Percentiles rank a stretch among this genome's conserved stretches.
phyloP scores from a whole-genome alignment of 2,888 invertebrate species.

The Serripes groenlandicus region DNA sequence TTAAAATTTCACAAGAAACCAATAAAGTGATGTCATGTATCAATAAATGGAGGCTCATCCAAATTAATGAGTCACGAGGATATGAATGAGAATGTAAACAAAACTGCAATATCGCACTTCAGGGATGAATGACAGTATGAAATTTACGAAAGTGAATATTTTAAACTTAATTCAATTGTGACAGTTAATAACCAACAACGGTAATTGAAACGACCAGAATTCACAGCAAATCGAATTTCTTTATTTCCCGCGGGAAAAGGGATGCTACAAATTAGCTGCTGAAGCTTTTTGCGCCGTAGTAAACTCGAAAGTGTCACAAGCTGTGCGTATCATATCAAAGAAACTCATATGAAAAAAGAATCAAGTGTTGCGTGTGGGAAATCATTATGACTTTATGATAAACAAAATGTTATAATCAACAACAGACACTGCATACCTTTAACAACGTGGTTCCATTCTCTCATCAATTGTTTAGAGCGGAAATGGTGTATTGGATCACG shows the following conservation, averaged over 20 bases:
- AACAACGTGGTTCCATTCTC: conserved; percentile 61
- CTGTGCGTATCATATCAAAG: no score
- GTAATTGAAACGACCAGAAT: background rate
- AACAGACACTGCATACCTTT: background rate
- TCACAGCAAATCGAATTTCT: background rate
- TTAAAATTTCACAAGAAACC: no score
- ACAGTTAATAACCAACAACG: no score
- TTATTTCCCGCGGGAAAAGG: conserved; percentile 35
- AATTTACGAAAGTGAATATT: no score
- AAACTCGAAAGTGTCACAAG: no score
- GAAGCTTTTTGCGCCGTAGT: conserved; percentile 9
- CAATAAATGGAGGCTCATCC: background rate
- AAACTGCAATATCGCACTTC: background rate
- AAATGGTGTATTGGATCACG: conserved; percentile 64
- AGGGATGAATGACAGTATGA: no score
- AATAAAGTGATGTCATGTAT: background rate
- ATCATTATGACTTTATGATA: no score
- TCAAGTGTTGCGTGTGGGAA: no score
- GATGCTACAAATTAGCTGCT: conserved; percentile 12
- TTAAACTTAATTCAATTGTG: no score
- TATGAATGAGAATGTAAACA: conserved; percentile 10
- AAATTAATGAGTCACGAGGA: background rate
- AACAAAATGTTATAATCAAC: no score
- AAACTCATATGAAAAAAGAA: no score
- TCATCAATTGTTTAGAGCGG: conserved; percentile 61